Evolutionary conservation across 1,140 invertebrate species (phyloP), one percentile per base, ranked within the genome.

Genomic region (Hestina assimilis): DNA sequence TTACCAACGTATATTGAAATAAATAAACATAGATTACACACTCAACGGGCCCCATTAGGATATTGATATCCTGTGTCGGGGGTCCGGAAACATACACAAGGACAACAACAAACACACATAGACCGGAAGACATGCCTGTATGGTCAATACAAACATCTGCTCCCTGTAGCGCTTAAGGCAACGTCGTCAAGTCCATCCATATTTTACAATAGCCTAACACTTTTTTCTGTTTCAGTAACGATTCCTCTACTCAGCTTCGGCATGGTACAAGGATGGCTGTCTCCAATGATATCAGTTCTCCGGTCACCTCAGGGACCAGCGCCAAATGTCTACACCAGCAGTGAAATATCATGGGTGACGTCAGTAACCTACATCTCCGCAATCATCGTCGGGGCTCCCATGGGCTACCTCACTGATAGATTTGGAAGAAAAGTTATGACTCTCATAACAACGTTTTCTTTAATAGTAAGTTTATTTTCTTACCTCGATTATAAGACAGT

Each of bases 231-330:
- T 68, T 0, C 72, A 86, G 83, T 86, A 43, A 83, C 80, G 4
- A 86, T 86, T 7, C 83, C 83, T 1, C 59, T 86, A 1, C 67
- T 86, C 2, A 83, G 66, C 59, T 86, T 83, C 63, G 83, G 83
- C 19, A 86, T 86, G 83, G 69, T 84, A 1, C 80, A 83, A 55
- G 83, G 83, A 12, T 86, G 83, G 83, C 38, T 86, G 29, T 86
- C 83, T 0, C 83, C 83, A 4, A 86, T 87, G 83, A 71, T 84
- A 24, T 69, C 78, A 0, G 59, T 72, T 8, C 71, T 87, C 12
- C 78, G 77, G 50, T 83, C 81, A 0, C 38, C 72, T 0, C 63
- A 78, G 3, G 72, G 73, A 0, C 81, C 81, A 0, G 72, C 75
- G 0, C 67, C 66, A 4, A 64, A 66, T 14, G 74, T 78, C 0